phyloP scores from a whole-genome alignment of 2,797 vertebrate genomes.

The Centropyge bicolor region DNA sequence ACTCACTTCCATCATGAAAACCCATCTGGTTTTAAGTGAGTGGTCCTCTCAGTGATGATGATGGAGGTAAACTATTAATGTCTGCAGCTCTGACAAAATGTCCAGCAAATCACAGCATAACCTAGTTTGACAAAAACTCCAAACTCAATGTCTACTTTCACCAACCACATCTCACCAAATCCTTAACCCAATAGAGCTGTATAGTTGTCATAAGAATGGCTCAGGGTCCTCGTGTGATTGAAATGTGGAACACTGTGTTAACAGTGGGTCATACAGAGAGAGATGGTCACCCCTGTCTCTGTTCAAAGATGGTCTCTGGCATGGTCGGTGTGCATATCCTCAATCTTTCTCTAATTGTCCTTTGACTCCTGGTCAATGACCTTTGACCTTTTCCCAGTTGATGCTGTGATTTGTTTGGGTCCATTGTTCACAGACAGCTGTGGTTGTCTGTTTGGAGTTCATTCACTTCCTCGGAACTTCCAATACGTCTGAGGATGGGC shows the following conservation, averaged over 20 bases:
- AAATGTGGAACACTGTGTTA: conserved; percentile 2
- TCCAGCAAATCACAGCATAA: neutral
- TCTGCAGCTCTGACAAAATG: neutral
- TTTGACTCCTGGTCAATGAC: neutral
- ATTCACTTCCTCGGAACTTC: neutral
- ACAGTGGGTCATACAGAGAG: neutral
- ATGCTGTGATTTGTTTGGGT: neutral
- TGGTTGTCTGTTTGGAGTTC: neutral
- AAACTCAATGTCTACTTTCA: neutral
- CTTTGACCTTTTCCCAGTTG: neutral
- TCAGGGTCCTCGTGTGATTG: neutral
- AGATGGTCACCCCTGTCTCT: neutral
- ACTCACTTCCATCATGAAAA: neutral
- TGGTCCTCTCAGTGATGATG: neutral
- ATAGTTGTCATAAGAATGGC: neutral
- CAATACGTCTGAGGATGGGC: neutral
- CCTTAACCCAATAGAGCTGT: neutral
- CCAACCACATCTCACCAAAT: neutral
- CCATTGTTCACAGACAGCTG: neutral
- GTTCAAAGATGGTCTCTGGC: neutral
- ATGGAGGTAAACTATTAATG: neutral
- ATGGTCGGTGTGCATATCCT: neutral
- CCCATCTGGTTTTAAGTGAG: conserved; percentile 1
- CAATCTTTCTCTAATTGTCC: neutral
- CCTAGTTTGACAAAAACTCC: neutral